phyloP scores from a whole-genome alignment of 2,888 invertebrate genomes.

The Dioctria rufipes region DNA sequence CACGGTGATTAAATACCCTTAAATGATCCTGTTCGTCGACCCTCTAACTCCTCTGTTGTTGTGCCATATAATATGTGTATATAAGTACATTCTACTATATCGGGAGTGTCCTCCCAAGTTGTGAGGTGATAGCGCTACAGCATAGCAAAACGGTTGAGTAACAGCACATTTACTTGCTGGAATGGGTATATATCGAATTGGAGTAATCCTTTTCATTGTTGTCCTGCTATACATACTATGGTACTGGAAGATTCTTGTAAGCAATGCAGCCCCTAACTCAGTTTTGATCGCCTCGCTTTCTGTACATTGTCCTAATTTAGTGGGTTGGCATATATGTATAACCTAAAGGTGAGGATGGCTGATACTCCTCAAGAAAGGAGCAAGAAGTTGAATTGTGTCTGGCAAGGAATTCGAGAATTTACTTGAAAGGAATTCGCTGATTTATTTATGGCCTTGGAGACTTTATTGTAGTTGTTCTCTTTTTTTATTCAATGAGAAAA shows the following conservation, averaged over 20 bases:
- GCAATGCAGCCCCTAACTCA: background rate
- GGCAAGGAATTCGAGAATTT: slow-evolving; percentile 49
- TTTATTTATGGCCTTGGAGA: slow-evolving; percentile 51
- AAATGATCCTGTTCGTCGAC: slow-evolving; percentile 51
- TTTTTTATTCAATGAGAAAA: no score
- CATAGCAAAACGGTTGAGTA: slow-evolving; percentile 49
- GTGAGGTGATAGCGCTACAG: background rate
- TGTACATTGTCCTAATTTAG: slow-evolving; percentile 50
- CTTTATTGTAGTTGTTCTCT: background rate
- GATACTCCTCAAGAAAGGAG: slow-evolving; percentile 22
- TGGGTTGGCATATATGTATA: slow-evolving; percentile 44
- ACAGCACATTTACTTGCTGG: slow-evolving; percentile 1
- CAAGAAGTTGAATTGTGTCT: slow-evolving; percentile 52
- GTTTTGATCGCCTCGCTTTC: background rate
- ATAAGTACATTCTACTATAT: background rate
- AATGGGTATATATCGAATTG: slow-evolving; percentile 47
- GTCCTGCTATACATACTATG: background rate
- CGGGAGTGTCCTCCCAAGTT: slow-evolving; percentile 30
- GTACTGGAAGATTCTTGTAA: slow-evolving; percentile 11
- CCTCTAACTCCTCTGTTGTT: slow-evolving; percentile 4
- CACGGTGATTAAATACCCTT: slow-evolving; percentile 59
- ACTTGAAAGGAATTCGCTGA: slow-evolving; percentile 54
- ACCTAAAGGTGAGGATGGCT: slow-evolving; percentile 8
- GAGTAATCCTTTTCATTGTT: slow-evolving; percentile 48
- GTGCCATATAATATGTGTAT: background rate